phyloP scores from a whole-genome alignment of 2,797 vertebrate genomes.

The Carduelis carduelis region DNA sequence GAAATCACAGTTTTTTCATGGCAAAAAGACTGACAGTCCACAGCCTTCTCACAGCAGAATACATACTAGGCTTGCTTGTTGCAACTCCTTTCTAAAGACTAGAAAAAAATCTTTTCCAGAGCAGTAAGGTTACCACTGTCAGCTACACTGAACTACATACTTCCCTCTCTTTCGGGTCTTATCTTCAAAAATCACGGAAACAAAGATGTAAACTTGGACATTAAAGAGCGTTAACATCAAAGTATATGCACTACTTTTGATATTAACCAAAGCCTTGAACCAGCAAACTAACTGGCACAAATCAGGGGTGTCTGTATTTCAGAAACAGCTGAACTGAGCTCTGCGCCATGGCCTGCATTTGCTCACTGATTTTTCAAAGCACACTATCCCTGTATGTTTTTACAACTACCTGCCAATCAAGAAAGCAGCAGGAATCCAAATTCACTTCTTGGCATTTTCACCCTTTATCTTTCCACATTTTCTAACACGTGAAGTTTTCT shows the following conservation, averaged over 20 bases:
- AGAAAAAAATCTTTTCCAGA: background rate
- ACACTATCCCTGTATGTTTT: background rate
- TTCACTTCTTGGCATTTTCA: background rate
- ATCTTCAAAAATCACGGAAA: constrained; percentile 59
- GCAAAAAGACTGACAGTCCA: background rate
- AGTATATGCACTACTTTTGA: constrained; percentile 31
- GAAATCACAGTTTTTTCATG: background rate
- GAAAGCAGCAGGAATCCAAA: background rate
- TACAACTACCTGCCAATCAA: background rate
- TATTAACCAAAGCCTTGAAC: constrained; percentile 53
- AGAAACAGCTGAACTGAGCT: constrained; percentile 8
- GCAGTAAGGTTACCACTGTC: constrained; percentile 18
- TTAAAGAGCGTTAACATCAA: constrained; percentile 61
- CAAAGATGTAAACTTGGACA: constrained; percentile 61
- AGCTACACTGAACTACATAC: background rate
- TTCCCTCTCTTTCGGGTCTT: constrained; percentile 8
- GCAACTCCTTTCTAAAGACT: background rate
- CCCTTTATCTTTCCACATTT: background rate
- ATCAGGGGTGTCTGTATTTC: constrained; percentile 28
- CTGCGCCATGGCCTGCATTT: background rate
- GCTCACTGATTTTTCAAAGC: background rate
- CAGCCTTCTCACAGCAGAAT: background rate
- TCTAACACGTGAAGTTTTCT: background rate
- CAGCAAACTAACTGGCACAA: constrained; percentile 35
- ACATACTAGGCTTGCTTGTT: background rate